Evolutionary conservation across 1,140 invertebrate genomes (phyloP).

Genomic region (Solenopsis fugax): DNA sequence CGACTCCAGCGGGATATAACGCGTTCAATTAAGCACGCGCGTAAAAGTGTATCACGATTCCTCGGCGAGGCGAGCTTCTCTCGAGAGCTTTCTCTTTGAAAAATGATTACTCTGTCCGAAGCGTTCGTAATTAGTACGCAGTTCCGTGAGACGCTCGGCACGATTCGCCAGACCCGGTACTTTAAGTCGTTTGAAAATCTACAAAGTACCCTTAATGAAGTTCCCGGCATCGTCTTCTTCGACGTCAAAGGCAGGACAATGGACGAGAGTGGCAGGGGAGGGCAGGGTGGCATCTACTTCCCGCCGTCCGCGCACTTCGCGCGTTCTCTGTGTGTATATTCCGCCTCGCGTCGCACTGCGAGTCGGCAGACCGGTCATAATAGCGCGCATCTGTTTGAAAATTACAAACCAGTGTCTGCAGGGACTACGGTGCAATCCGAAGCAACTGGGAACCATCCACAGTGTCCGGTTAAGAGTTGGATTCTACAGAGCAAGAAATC

Average conservation of each 20-base stretch:
- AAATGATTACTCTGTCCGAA: conserved; percentile 54
- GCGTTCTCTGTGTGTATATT: background rate
- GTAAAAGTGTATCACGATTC: conserved; percentile 58
- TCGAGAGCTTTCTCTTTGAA: conserved; percentile 50
- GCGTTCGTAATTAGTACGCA: conserved; percentile 63
- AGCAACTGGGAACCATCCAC: conserved; percentile 27
- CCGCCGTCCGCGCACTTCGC: background rate
- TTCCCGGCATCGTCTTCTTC: conserved; percentile 41
- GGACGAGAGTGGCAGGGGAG: background rate
- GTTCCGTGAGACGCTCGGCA: conserved; percentile 42
- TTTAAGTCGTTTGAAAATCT: conserved; percentile 64
- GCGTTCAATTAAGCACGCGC: conserved; percentile 60
- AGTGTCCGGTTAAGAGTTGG: conserved; percentile 65
- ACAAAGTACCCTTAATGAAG: conserved; percentile 62
- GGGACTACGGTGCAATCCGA: conserved; percentile 9
- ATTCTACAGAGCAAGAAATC: conserved; percentile 53
- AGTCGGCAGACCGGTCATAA: conserved; percentile 18
- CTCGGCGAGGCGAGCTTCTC: conserved; percentile 21
- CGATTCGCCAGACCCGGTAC: conserved; percentile 32
- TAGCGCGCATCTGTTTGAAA: conserved; percentile 51
- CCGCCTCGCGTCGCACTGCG: background rate
- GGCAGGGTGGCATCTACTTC: background rate
- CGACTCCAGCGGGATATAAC: conserved; percentile 53
- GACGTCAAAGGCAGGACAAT: conserved; percentile 53
- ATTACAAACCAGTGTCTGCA: conserved; percentile 55